Conservation (phyloP, 1,140 invertebrate species). For the Heterodera schachtii region DNA sequence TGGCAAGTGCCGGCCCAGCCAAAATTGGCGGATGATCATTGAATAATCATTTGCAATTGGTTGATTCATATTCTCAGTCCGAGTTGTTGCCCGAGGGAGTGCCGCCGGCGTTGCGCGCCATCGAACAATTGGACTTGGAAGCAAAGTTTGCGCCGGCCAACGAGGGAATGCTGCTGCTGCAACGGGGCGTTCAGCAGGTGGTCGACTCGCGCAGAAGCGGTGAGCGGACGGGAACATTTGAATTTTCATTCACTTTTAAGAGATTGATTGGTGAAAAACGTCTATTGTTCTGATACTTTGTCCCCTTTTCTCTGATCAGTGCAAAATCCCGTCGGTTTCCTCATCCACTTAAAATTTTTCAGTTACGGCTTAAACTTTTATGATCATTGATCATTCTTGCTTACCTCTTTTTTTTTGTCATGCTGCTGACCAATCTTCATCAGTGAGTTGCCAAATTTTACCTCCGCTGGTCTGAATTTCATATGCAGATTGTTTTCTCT, state of each 20-base stretch:
- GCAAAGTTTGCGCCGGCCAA: slow-evolving; percentile 22
- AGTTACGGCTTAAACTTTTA: too few species aligned
- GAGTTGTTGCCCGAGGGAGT: slow-evolving; percentile 23
- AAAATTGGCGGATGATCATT: neutral
- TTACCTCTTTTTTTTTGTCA: too few species aligned
- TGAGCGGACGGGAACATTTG: neutral
- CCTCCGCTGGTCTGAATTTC: too few species aligned
- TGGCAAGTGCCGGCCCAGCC: neutral
- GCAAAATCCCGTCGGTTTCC: too few species aligned
- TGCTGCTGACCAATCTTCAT: too few species aligned
- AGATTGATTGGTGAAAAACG: too few species aligned
- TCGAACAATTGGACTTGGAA: slow-evolving; percentile 23
- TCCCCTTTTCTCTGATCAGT: too few species aligned
- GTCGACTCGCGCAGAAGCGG: slow-evolving; percentile 23
- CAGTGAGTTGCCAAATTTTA: too few species aligned
- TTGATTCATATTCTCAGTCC: neutral
- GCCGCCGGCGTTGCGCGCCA: slow-evolving; percentile 13
- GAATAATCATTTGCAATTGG: neutral
- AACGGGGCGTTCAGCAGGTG: slow-evolving; percentile 20
- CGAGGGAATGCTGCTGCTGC: slow-evolving; percentile 10
- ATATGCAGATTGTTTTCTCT: too few species aligned
- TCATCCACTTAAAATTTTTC: too few species aligned
- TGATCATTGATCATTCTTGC: too few species aligned
- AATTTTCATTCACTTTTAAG: neutral
- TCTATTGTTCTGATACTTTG: too few species aligned